phyloP scores from a whole-genome alignment of 64 coral and sea anemone species.

The Acropora tenuis region DNA sequence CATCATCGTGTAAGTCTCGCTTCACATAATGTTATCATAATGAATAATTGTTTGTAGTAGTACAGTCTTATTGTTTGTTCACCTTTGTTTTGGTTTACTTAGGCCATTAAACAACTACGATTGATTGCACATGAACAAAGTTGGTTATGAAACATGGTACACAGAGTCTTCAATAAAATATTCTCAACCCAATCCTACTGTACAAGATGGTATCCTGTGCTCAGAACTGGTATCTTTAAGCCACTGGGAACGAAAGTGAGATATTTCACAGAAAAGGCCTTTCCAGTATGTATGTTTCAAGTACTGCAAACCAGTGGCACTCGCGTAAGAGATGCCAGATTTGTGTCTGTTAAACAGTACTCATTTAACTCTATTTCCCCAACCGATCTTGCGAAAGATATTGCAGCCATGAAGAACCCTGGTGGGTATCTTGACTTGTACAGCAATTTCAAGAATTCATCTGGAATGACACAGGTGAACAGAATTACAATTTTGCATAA shows the following conservation, averaged over 20 bases:
- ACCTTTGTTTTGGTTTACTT: background rate
- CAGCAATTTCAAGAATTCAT: slow-evolving; percentile 12
- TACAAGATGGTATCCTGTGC: background rate
- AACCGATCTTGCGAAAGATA: slow-evolving; percentile 8
- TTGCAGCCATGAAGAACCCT: slow-evolving; percentile 14
- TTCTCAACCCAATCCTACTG: background rate
- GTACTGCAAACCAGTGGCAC: background rate
- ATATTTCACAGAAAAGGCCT: background rate
- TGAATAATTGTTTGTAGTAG: too few relatives aligned
- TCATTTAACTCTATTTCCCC: slow-evolving; percentile 1
- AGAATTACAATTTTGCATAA: slow-evolving; percentile 30
- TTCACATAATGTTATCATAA: too few relatives aligned
- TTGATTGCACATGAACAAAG: background rate
- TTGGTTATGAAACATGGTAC: background rate
- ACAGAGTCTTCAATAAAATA: background rate
- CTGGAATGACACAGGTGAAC: slow-evolving; percentile 28
- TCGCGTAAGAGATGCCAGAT: background rate
- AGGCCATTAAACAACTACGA: background rate
- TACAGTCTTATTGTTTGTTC: background rate
- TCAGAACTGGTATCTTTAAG: background rate
- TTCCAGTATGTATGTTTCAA: background rate
- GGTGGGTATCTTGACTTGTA: slow-evolving; percentile 11
- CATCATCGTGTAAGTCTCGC: too few relatives aligned
- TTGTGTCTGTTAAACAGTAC: background rate
- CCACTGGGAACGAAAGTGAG: background rate